These are phyloP conservation scores for Pristiophorus japonicus DNA, from an alignment of 2,113 vertebrate species.

Conservation along the genomic window DNA sequence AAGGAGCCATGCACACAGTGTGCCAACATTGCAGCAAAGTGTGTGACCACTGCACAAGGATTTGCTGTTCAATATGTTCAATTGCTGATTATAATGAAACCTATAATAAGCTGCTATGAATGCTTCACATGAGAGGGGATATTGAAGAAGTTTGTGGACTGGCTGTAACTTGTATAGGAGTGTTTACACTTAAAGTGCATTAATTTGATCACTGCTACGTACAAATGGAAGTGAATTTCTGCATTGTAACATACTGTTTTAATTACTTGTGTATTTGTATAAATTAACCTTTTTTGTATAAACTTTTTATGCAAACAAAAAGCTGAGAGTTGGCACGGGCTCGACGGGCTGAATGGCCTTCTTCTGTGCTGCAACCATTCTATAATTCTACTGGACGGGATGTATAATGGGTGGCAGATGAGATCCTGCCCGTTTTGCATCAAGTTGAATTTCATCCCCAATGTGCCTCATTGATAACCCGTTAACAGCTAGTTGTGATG, in stretches of 20 bases:
- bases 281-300: conserved; percentile 26
- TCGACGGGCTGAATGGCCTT: too few relatives aligned
- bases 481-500: too few relatives aligned
- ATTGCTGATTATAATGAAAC: conserved; percentile 20
- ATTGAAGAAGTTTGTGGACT: neutral
- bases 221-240: neutral
- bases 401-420: neutral
- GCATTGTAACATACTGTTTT: conserved; percentile 22
- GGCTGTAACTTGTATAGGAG: conserved; percentile 11
- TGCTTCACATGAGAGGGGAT: neutral
- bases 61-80: too few relatives aligned
- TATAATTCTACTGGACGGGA: neutral
- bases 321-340: too few relatives aligned
- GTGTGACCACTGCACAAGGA: too few relatives aligned
- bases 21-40: too few relatives aligned
- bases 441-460: neutral
- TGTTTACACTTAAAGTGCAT: neutral
- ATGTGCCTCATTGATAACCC: neutral
- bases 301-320: neutral
- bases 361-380: too few relatives aligned
- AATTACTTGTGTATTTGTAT: conserved; percentile 34
- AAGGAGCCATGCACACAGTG: too few relatives aligned
- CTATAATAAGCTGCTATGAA: conserved; percentile 10
- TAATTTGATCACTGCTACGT: neutral
- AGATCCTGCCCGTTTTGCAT: neutral